phyloP scores from a whole-genome alignment of 1,140 invertebrate genomes.

The Orussus abietinus region DNA sequence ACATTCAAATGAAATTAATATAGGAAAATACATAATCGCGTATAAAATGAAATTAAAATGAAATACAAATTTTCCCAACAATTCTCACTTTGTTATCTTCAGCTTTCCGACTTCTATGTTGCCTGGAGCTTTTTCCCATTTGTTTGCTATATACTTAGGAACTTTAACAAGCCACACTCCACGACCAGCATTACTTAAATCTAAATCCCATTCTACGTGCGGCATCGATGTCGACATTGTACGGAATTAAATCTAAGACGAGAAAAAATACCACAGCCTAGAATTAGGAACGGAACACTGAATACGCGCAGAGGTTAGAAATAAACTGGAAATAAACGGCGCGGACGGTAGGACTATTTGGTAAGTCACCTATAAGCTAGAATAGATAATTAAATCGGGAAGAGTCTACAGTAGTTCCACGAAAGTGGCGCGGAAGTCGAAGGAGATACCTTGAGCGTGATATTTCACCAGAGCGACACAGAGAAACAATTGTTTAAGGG shows the following conservation, averaged over 20 bases:
- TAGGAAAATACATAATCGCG: conserved; percentile 5
- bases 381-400: no score
- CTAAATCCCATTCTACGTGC: conserved; percentile 71
- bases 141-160: conserved; percentile 90
- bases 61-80: conserved; percentile 8
- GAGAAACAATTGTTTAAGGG: no score
- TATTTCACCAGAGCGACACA: no score
- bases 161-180: conserved; percentile 97
- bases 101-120: conserved; percentile 77
- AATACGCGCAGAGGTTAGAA: no score
- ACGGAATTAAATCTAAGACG: conserved; percentile 3
- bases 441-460: no score
- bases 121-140: conserved; percentile 80
- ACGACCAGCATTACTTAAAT: conserved; percentile 80
- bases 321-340: no score
- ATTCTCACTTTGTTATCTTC: conserved; percentile 65
- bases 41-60: conserved; percentile 4
- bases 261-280: no score
- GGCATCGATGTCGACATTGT: conserved; percentile 36
- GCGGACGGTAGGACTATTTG: no score
- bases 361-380: no score
- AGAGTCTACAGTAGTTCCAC: no score
- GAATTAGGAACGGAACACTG: no score
- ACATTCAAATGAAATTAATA: conserved; percentile 9
- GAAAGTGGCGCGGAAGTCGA: no score